Conservation (phyloP, 2,797 vertebrate species). For the Tragelaphus eurycerus region DNA sequence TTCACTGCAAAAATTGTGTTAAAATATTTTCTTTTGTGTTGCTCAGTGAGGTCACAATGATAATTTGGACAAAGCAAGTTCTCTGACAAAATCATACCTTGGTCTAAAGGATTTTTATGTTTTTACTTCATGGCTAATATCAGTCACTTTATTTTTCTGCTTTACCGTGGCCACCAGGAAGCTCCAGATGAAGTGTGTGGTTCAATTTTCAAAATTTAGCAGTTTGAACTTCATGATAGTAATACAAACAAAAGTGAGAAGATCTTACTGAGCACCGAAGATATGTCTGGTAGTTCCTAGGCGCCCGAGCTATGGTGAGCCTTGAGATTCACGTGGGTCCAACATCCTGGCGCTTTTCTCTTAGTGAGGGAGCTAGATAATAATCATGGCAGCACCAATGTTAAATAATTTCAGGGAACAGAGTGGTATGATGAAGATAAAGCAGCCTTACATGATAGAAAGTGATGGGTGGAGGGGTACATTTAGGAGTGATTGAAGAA, state of each 20-base stretch:
- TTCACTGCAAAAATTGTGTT: neutral
- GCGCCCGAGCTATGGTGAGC: no score
- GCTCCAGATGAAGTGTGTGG: neutral
- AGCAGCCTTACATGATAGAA: neutral
- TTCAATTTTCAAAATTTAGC: neutral
- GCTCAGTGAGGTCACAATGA: neutral
- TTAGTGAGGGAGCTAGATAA: neutral
- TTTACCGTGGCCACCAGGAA: neutral
- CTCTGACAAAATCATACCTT: neutral
- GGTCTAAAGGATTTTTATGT: neutral
- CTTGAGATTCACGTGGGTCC: rapidly evolving
- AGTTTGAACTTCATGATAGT: neutral
- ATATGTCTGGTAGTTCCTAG: neutral
- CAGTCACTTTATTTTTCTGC: neutral
- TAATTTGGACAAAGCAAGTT: neutral
- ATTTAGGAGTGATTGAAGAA: no score
- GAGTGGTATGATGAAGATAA: neutral
- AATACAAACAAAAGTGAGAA: neutral
- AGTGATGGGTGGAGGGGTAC: neutral
- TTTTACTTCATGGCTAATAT: neutral
- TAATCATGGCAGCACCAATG: neutral
- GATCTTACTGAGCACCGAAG: neutral
- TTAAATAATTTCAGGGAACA: neutral
- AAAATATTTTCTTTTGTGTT: neutral
- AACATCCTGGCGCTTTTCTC: neutral